Conservation (phyloP, 2,888 invertebrate genomes). For the Hetaerina titia region DNA sequence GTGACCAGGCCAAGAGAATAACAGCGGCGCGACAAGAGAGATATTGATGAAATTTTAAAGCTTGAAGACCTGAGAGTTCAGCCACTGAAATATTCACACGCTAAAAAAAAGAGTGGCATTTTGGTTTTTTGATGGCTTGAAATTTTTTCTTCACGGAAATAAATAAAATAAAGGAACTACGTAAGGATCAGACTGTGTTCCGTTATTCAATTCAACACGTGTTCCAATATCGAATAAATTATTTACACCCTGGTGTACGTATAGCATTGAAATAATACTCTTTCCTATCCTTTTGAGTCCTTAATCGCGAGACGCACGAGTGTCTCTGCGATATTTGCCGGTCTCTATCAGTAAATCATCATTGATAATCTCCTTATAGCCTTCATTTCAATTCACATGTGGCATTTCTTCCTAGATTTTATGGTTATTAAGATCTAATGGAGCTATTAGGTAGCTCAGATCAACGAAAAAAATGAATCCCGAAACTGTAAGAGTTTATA, state of each 20-base stretch:
- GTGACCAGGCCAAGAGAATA: not conserved
- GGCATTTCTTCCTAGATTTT: not conserved
- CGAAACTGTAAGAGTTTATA: not conserved
- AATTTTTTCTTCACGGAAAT: not conserved
- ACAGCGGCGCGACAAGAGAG: constrained; percentile 5
- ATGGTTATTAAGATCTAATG: not conserved
- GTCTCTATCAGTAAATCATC: too few species aligned
- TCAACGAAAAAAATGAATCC: too few species aligned
- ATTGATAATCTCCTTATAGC: too few species aligned
- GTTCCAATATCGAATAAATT: too few species aligned
- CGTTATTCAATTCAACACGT: too few species aligned
- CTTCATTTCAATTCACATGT: too few species aligned
- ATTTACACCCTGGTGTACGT: too few species aligned
- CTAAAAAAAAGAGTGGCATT: not conserved
- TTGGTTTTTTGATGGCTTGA: not conserved
- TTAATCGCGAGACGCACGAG: too few species aligned
- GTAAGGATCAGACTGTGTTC: not conserved
- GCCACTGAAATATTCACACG: not conserved
- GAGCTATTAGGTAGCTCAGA: not conserved
- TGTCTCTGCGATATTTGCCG: too few species aligned
- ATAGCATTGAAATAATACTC: too few species aligned
- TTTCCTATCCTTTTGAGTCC: too few species aligned
- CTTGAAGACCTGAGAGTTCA: not conserved
- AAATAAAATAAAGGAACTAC: not conserved
- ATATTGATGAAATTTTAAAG: not conserved